Evolutionary conservation across 1,140 invertebrate genomes (phyloP).

Genomic region (Sesamia nonagrioides): DNA sequence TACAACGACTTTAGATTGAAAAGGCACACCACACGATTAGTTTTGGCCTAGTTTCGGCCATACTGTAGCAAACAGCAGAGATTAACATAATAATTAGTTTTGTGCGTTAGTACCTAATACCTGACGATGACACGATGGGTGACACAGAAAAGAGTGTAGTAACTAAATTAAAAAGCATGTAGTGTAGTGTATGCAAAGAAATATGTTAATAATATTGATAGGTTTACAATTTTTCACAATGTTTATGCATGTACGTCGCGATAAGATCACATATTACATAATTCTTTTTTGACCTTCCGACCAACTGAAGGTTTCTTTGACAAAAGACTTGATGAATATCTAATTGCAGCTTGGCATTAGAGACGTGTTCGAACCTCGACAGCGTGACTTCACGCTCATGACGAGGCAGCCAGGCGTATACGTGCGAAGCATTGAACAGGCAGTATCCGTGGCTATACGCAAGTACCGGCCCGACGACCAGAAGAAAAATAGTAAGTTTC

Average conservation of each 20-base stretch:
- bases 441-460: slow-evolving; percentile 93
- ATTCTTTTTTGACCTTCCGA: slow-evolving; percentile 8
- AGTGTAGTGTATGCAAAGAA: no score
- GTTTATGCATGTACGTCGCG: background rate
- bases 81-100: slow-evolving; percentile 46
- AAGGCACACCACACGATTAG: background rate
- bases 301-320: slow-evolving; percentile 3
- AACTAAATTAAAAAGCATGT: no score
- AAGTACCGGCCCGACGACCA: slow-evolving; percentile 89
- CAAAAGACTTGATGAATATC: slow-evolving; percentile 2
- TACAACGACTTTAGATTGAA: background rate
- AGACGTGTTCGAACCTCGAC: slow-evolving; percentile 92
- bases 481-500: slow-evolving; percentile 87
- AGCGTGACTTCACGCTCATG: slow-evolving; percentile 92
- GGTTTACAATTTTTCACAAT: background rate
- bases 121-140: background rate
- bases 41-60: slow-evolving; percentile 28
- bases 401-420: slow-evolving; percentile 91
- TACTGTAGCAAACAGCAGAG: slow-evolving; percentile 13
- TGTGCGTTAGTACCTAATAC: background rate
- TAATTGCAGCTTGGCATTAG: slow-evolving; percentile 90
- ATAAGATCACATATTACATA: slow-evolving; percentile 8
- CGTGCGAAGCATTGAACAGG: slow-evolving; percentile 94
- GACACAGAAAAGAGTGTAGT: no score
- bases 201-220: no score